Evolutionary conservation across 37 sponge, comb jelly and placozoan species (phyloP).

Genomic region (Ephydatia muelleri): DNA sequence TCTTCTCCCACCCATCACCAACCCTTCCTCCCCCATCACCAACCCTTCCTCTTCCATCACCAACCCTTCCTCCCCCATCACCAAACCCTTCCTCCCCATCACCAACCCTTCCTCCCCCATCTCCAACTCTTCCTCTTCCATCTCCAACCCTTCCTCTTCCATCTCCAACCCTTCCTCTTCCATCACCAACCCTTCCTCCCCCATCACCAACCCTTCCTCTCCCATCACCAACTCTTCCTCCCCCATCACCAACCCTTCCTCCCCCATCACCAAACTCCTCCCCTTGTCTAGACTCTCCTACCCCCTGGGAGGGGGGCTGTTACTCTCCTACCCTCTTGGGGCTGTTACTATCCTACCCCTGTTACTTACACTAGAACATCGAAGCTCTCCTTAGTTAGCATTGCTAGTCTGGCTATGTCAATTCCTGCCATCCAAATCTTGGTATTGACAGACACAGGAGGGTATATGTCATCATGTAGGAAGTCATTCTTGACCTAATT

Average conservation of each 20-base stretch:
- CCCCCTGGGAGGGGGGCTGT: too few relatives aligned
- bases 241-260: too few relatives aligned
- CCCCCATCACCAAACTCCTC: too few relatives aligned
- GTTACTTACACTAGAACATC: conserved; percentile 48
- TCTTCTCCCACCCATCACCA: background rate
- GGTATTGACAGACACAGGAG: conserved; percentile 27
- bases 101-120: background rate
- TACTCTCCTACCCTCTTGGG: background rate
- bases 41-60: too few relatives aligned
- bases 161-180: background rate
- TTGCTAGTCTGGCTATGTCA: conserved; percentile 50
- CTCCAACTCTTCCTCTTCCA: background rate
- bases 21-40: too few relatives aligned
- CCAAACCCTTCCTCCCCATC: background rate
- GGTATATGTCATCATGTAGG: conserved; percentile 16
- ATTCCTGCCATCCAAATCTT: conserved; percentile 60
- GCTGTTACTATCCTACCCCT: background rate
- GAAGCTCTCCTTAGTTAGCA: conserved; percentile 10
- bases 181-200: background rate
- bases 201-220: background rate
- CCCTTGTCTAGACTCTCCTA: too few relatives aligned
- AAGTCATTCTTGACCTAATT: conserved; percentile 57
- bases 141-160: background rate
- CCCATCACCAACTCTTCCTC: background rate
- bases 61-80: background rate